Evolutionary conservation across 2,888 invertebrate genomes (phyloP).

Genomic region (Calliopum simillimum): DNA sequence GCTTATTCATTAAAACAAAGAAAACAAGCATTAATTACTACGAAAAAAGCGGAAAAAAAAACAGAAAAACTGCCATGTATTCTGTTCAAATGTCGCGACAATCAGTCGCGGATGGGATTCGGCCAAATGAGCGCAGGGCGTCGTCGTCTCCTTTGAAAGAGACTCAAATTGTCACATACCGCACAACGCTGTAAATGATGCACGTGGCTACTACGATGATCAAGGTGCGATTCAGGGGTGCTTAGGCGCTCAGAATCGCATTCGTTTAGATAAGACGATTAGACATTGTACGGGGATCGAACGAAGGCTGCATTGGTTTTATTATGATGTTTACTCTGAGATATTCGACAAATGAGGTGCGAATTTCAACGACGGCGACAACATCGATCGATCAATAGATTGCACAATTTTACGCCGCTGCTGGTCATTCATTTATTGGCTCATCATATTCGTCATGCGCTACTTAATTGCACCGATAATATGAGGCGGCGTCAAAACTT

Average conservation of each 20-base stretch:
- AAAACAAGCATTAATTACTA: constrained; percentile 16
- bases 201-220: neutral
- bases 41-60: neutral
- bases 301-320: constrained; percentile 1
- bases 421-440: neutral
- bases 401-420: no score
- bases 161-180: neutral
- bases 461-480: constrained; percentile 3
- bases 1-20: neutral
- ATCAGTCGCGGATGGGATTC: constrained; percentile 5
- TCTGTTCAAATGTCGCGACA: constrained; percentile 5
- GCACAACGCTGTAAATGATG: neutral
- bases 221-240: neutral
- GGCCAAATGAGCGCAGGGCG: neutral
- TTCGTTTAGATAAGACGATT: neutral
- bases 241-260: constrained; percentile 9
- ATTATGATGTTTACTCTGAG: constrained; percentile 4
- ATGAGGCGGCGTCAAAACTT: constrained; percentile 5
- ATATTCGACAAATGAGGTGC: neutral
- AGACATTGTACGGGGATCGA: constrained; percentile 3
- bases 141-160: neutral
- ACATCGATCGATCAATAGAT: no score
- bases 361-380: no score
- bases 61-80: neutral
- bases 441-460: neutral